Percentiles rank a stretch among this genome's conserved stretches.
Evolutionary conservation across 1,140 invertebrate genomes (phyloP).

Genomic region (Drosophila asahinai): DNA sequence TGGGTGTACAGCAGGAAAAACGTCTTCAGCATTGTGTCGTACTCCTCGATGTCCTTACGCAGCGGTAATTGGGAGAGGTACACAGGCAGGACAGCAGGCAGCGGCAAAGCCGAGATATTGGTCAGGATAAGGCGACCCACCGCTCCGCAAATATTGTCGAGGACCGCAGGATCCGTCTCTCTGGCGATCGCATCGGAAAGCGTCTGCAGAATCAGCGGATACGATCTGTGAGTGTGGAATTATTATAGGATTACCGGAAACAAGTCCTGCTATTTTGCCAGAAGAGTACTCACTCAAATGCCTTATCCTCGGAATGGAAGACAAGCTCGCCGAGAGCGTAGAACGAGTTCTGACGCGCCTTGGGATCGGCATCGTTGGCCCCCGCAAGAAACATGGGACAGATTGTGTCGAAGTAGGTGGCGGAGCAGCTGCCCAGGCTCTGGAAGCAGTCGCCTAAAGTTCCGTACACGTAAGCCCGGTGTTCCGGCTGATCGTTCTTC

Average conservation of each 20-base stretch:
- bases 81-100: conserved; percentile 90
- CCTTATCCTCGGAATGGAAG: conserved; percentile 85
- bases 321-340: conserved; percentile 92
- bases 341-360: conserved; percentile 91
- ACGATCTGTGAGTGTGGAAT: conserved; percentile 48
- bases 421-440: conserved; percentile 86
- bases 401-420: conserved; percentile 87
- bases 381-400: conserved; percentile 88
- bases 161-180: conserved; percentile 87
- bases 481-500: conserved; percentile 74
- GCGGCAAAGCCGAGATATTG: conserved; percentile 88
- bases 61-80: conserved; percentile 90
- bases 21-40: conserved; percentile 89
- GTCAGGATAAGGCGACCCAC: conserved; percentile 90
- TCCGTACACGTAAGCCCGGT: conserved; percentile 90
- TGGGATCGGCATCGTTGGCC: conserved; percentile 88
- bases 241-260: neutral
- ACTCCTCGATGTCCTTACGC: conserved; percentile 91
- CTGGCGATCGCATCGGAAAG: conserved; percentile 88
- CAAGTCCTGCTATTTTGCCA: no score
- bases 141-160: conserved; percentile 93
- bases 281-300: conserved; percentile 67
- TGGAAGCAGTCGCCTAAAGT: conserved; percentile 91
- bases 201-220: conserved; percentile 87
- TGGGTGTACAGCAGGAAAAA: conserved; percentile 88